These are phyloP conservation scores for Artibeus jamaicensis DNA, from an alignment of 2,797 vertebrate species.

Conservation along the genomic window DNA sequence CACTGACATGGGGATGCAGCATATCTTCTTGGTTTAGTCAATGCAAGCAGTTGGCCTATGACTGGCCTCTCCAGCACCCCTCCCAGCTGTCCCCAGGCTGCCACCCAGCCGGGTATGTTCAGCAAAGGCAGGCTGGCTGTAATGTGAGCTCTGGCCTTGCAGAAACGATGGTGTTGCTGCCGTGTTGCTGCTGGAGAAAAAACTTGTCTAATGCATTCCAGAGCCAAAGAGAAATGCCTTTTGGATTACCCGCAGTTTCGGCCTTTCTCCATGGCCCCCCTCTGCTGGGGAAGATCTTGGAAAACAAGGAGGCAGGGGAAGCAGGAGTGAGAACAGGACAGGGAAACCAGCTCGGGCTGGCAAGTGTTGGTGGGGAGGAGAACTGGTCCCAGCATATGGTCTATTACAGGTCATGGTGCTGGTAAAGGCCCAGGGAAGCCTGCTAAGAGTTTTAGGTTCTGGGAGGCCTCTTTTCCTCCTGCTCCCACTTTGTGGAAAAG, in stretches of 20 bases:
- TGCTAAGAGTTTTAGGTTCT: not conserved
- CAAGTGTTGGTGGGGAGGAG: not conserved
- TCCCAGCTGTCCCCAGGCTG: conserved; percentile 64
- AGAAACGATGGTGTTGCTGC: conserved; percentile 39
- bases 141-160: conserved; percentile 67
- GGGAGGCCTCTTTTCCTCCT: not conserved
- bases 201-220: conserved; percentile 74
- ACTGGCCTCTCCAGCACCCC: not conserved
- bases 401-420: not conserved
- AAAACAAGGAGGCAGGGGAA: conserved; percentile 2
- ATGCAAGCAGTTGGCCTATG: not conserved
- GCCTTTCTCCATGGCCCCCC: conserved; percentile 64
- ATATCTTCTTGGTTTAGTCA: not conserved
- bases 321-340: not conserved
- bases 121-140: conserved; percentile 57
- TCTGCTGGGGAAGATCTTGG: conserved; percentile 45
- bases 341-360: not conserved
- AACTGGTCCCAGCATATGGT: not conserved
- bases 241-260: conserved; percentile 70
- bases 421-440: not conserved
- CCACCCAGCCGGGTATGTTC: conserved; percentile 43
- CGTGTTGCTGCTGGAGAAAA: conserved; percentile 49
- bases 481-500: not conserved
- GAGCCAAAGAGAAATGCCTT: conserved; percentile 76
- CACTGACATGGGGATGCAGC: not conserved